Conservation (phyloP, 2,888 invertebrate species). For the Trachelus tabidus region DNA sequence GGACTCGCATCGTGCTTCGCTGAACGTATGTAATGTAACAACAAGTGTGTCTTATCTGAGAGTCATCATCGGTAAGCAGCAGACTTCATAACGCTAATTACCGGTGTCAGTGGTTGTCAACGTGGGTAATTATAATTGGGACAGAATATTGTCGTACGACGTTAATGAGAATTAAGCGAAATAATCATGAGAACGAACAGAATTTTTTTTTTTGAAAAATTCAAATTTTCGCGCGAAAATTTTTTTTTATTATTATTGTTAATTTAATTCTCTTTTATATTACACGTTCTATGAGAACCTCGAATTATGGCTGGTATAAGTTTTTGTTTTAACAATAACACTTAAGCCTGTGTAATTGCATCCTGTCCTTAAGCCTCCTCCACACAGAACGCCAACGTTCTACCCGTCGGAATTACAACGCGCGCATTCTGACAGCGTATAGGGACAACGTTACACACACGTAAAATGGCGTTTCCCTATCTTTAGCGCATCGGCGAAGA, state of each 20-base stretch:
- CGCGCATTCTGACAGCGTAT: conserved; percentile 25
- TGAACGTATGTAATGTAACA: conserved; percentile 53
- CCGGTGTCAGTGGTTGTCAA: conserved; percentile 57
- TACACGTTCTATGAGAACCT: conserved; percentile 42
- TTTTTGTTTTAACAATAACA: conserved; percentile 61
- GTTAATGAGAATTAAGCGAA: no score
- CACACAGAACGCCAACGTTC: conserved; percentile 14
- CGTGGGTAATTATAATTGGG: neutral
- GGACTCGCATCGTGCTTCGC: conserved; percentile 47
- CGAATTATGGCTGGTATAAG: conserved; percentile 46
- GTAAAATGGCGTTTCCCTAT: conserved; percentile 27
- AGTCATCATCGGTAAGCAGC: conserved; percentile 53
- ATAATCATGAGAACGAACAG: rapidly evolving
- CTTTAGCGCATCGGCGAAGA: conserved; percentile 42
- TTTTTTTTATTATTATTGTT: neutral
- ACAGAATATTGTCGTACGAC: neutral
- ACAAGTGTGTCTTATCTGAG: conserved; percentile 50
- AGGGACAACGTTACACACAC: neutral
- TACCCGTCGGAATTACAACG: conserved; percentile 13
- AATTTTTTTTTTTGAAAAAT: neutral
- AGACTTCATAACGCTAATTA: conserved; percentile 63
- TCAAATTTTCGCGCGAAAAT: neutral
- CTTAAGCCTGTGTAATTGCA: conserved; percentile 43
- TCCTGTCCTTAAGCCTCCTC: conserved; percentile 30
- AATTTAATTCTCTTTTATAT: conserved; percentile 8